Evolutionary conservation across 2,888 invertebrate species (phyloP).

Genomic region (Melanchra persicariae): DNA sequence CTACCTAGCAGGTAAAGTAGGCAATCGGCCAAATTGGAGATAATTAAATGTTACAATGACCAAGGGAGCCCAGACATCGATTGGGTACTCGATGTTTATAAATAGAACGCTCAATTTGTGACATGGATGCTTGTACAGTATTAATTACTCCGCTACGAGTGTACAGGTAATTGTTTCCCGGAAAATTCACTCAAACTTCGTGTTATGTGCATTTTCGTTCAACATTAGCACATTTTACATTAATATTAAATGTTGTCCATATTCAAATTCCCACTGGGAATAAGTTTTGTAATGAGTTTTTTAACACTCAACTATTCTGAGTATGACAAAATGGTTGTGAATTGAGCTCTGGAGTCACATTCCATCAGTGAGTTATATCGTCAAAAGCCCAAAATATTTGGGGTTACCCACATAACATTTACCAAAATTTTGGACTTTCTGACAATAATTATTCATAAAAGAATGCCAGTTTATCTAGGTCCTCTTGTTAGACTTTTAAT

Average conservation of each 20-base stretch:
- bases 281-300: slow-evolving; percentile 9
- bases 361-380: too few relatives aligned
- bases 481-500: too few relatives aligned
- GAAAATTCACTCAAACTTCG: slow-evolving; percentile 18
- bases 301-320: not conserved
- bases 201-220: slow-evolving; percentile 11
- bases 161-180: slow-evolving; percentile 12
- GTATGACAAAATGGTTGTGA: not conserved
- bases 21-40: slow-evolving; percentile 88
- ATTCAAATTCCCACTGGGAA: slow-evolving; percentile 5
- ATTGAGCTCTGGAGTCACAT: too few relatives aligned
- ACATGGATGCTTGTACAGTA: slow-evolving; percentile 55
- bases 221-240: slow-evolving; percentile 15
- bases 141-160: slow-evolving; percentile 44
- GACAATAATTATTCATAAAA: too few relatives aligned
- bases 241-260: not conserved
- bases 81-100: slow-evolving; percentile 72
- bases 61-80: slow-evolving; percentile 83
- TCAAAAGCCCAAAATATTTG: not conserved
- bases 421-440: too few relatives aligned
- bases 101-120: slow-evolving; percentile 72
- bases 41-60: slow-evolving; percentile 89
- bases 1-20: slow-evolving; percentile 89
- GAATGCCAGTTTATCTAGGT: too few relatives aligned
- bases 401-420: too few relatives aligned